Conservation (phyloP, 2,888 invertebrate species). For the Drosophila monieri region DNA sequence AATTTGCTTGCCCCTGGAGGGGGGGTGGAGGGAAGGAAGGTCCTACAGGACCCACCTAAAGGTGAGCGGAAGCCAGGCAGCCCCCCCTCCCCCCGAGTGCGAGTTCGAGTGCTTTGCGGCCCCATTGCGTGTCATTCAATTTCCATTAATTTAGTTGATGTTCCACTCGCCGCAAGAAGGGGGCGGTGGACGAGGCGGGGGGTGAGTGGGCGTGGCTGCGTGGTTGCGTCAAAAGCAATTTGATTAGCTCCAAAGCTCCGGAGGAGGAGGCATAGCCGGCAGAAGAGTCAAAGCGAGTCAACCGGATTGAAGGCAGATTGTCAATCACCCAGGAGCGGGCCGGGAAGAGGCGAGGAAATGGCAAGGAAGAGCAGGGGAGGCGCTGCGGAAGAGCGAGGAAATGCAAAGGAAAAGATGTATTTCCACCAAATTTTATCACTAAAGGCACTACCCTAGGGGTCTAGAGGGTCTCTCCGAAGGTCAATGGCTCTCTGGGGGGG, state of each 20-base stretch:
- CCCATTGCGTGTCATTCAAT: conserved; percentile 65
- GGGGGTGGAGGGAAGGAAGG: too few relatives aligned
- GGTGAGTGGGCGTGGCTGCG: conserved; percentile 20
- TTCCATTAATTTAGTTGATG: conserved; percentile 70
- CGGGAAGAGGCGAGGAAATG: conserved; percentile 1
- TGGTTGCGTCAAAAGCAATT: conserved; percentile 55
- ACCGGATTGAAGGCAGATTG: conserved; percentile 25
- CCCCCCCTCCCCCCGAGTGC: too few relatives aligned
- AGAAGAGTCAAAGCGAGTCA: conserved; percentile 18
- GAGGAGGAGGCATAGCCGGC: not conserved
- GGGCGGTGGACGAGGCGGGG: too few relatives aligned
- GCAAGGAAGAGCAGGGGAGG: not conserved
- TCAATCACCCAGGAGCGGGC: conserved; percentile 31
- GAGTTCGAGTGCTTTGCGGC: conserved; percentile 52
- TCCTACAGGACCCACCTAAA: conserved; percentile 12
- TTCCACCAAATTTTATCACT: too few relatives aligned
- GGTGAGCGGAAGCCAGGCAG: not conserved
- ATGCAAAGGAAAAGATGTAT: not conserved
- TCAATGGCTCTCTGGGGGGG: conserved; percentile 24
- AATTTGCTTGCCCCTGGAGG: conserved; percentile 38
- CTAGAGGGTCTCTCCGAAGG: too few relatives aligned
- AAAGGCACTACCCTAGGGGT: too few relatives aligned
- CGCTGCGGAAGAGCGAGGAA: conserved; percentile 2
- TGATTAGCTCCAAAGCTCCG: conserved; percentile 47
- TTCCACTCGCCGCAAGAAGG: conserved; percentile 32